phyloP scores from a whole-genome alignment of 2,888 invertebrate species.

The Drosophila glabriapex region DNA sequence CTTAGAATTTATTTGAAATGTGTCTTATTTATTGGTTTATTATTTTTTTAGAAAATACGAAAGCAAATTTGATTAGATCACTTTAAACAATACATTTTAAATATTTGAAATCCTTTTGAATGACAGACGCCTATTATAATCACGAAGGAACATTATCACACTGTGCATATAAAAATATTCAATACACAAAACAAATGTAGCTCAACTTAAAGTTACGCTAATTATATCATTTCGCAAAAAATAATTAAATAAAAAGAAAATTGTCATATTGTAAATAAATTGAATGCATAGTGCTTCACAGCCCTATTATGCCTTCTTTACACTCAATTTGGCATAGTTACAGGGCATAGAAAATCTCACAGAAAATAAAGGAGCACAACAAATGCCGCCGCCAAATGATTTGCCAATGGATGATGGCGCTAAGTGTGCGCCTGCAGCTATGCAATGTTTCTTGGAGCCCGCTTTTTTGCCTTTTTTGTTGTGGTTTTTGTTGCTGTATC shows the following conservation, averaged over 20 bases:
- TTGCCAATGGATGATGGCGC: constrained; percentile 50
- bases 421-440: constrained; percentile 64
- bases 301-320: too few species aligned
- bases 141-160: background rate
- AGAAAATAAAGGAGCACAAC: constrained; percentile 35
- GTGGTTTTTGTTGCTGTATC: background rate
- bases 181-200: background rate
- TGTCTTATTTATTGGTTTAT: background rate
- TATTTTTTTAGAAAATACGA: background rate
- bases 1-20: background rate
- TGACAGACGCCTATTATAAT: background rate
- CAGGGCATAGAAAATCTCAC: constrained; percentile 24
- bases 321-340: background rate
- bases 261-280: too few species aligned
- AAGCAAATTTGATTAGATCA: background rate
- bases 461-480: background rate
- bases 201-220: background rate
- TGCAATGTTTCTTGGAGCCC: constrained; percentile 58
- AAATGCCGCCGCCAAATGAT: constrained; percentile 65
- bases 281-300: background rate
- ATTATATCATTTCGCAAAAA: background rate
- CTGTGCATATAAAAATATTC: background rate
- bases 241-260: background rate
- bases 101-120: background rate
- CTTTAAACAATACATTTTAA: background rate